Percentiles rank a stretch among this genome's conserved stretches.
Conservation (phyloP, 2,113 vertebrate genomes). For the Saiga tatarica region DNA sequence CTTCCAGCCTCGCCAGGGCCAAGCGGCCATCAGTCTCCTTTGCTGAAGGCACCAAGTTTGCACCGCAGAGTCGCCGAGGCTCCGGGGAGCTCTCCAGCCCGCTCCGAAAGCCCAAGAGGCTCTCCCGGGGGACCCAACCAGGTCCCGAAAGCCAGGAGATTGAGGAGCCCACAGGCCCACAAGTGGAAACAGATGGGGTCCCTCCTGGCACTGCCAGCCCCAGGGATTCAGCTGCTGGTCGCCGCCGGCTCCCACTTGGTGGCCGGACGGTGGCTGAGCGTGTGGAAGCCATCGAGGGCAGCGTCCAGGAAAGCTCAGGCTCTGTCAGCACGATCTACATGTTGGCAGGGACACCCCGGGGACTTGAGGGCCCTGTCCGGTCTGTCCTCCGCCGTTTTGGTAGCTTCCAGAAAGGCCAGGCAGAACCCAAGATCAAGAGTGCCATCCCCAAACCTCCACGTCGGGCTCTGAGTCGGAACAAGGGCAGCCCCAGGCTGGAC, state of each 20-base stretch:
- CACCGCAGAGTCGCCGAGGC: slow-evolving; percentile 81
- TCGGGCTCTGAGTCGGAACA: slow-evolving; percentile 79
- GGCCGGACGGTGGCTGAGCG: slow-evolving; percentile 81
- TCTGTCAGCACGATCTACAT: slow-evolving; percentile 90
- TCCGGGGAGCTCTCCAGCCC: slow-evolving; percentile 82
- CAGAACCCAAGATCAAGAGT: slow-evolving; percentile 79
- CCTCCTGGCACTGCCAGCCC: slow-evolving; percentile 8
- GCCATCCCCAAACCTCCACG: slow-evolving; percentile 88
- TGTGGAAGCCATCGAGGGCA: slow-evolving; percentile 77
- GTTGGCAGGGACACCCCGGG: slow-evolving; percentile 85
- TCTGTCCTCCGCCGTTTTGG: slow-evolving; percentile 89
- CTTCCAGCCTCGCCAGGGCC: slow-evolving; percentile 94
- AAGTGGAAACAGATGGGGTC: slow-evolving; percentile 47
- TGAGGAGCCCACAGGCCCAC: slow-evolving; percentile 26
- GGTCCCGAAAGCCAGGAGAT: slow-evolving; percentile 29
- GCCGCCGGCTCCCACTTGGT: slow-evolving; percentile 77
- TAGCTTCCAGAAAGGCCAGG: slow-evolving; percentile 88
- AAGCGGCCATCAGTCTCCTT: slow-evolving; percentile 97
- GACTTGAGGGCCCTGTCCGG: slow-evolving; percentile 85
- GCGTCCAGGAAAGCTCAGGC: slow-evolving; percentile 57
- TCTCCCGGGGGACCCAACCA: slow-evolving; percentile 69
- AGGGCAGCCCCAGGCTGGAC: slow-evolving; percentile 44
- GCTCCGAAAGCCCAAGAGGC: slow-evolving; percentile 85
- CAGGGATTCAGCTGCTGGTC: slow-evolving; percentile 69
- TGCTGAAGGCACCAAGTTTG: slow-evolving; percentile 95